Evolutionary conservation across 2,888 invertebrate genomes (phyloP).

Genomic region (Macaria liturata): DNA sequence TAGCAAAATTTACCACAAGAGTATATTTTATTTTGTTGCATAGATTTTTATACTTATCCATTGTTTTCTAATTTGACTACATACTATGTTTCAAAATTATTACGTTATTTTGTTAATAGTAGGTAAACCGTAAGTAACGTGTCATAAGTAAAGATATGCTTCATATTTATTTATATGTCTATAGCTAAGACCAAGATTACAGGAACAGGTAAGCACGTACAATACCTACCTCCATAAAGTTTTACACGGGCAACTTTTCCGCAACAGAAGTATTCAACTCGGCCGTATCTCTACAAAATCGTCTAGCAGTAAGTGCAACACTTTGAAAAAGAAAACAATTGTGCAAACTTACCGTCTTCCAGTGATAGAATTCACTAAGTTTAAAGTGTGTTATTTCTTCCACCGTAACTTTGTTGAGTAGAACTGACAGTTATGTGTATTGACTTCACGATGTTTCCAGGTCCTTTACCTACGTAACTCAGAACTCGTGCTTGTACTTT

Average conservation of each 20-base stretch:
- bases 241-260: constrained; percentile 12
- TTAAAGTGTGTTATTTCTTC: constrained; percentile 77
- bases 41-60: no score
- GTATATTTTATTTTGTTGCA: no score
- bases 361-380: constrained; percentile 75
- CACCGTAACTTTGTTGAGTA: constrained; percentile 60
- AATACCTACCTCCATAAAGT: not conserved
- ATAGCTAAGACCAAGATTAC: no score
- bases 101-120: no score
- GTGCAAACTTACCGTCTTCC: constrained; percentile 67
- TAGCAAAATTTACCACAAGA: no score
- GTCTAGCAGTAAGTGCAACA: constrained; percentile 53
- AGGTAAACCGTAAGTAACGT: no score
- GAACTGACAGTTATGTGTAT: constrained; percentile 61
- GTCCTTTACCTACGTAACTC: constrained; percentile 7
- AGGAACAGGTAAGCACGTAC: no score
- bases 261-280: constrained; percentile 29
- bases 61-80: no score
- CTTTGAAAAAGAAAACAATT: constrained; percentile 73
- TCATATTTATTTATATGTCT: no score
- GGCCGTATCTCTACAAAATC: constrained; percentile 51
- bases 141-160: no score
- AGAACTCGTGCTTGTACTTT: not conserved
- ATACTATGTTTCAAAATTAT: no score
- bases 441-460: constrained; percentile 43